These are phyloP conservation scores for Dallia pectoralis DNA, from an alignment of 2,797 vertebrate species.

Conservation along the genomic window DNA sequence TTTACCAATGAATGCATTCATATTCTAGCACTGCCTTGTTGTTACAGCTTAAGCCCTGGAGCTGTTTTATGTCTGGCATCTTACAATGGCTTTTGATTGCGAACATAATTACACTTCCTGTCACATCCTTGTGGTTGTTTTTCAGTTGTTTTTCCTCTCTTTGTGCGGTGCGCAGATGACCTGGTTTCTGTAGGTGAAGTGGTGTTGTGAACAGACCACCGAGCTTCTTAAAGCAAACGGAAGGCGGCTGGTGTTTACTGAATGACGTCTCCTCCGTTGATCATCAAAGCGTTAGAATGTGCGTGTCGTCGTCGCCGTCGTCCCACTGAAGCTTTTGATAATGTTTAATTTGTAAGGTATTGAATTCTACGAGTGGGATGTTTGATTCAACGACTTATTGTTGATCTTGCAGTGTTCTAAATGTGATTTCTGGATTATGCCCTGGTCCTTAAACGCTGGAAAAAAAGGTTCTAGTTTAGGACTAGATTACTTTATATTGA, in stretches of 20 bases:
- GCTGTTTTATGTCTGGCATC: background rate
- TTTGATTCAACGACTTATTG: background rate
- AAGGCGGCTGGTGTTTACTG: conserved; percentile 20
- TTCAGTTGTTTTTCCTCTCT: background rate
- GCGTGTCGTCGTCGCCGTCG: background rate
- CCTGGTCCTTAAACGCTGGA: background rate
- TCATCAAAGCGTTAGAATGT: conserved; percentile 14
- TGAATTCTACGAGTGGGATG: background rate
- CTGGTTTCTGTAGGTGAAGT: conserved; percentile 1
- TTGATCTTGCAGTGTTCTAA: background rate
- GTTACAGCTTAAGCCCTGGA: background rate
- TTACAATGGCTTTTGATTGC: conserved; percentile 7
- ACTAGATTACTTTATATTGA: background rate
- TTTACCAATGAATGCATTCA: too few relatives aligned
- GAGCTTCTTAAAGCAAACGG: conserved; percentile 6
- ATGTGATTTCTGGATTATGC: background rate
- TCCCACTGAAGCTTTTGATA: background rate
- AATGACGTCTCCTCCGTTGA: conserved; percentile 4
- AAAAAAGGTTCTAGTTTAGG: background rate
- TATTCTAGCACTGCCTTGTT: too few relatives aligned
- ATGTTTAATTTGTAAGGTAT: background rate
- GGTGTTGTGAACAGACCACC: background rate
- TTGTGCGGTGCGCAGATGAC: conserved; percentile 10
- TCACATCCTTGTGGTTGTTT: background rate
- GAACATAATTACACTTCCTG: too few relatives aligned